Conservation (phyloP, 2,113 vertebrate genomes). For the Crotalus viridis region DNA sequence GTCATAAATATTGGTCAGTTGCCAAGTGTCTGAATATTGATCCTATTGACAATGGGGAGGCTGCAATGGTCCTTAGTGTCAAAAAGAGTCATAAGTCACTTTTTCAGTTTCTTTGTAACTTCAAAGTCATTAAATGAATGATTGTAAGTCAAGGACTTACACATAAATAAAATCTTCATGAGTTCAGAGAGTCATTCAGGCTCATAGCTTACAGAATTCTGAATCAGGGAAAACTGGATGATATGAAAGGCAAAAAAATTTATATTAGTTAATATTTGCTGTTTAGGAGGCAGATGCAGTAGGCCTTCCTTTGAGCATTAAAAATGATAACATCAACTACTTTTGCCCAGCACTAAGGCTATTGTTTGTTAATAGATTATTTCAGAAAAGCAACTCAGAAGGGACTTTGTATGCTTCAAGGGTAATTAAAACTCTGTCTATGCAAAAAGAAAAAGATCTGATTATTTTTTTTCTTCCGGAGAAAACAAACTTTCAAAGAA, state of each 20-base stretch:
- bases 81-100: not conserved
- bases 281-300: not conserved
- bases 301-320: not conserved
- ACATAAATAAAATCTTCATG: not conserved
- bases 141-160: not conserved
- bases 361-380: constrained; percentile 67
- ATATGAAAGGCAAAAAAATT: not conserved
- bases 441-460: constrained; percentile 65
- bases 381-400: constrained; percentile 62
- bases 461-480: constrained; percentile 57
- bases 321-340: constrained; percentile 27
- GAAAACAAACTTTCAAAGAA: constrained; percentile 47
- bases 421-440: constrained; percentile 70
- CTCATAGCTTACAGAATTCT: not conserved
- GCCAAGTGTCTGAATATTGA: not conserved
- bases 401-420: constrained; percentile 61
- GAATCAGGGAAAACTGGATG: not conserved
- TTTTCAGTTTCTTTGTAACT: not conserved
- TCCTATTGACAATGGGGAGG: not conserved
- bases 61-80: not conserved
- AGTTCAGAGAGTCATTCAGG: not conserved
- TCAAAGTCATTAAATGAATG: not conserved
- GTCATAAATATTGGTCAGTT: not conserved
- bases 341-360: constrained; percentile 42
- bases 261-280: constrained; percentile 1